phyloP scores from a whole-genome alignment of 2,113 vertebrate genomes.

The Vidua macroura region DNA sequence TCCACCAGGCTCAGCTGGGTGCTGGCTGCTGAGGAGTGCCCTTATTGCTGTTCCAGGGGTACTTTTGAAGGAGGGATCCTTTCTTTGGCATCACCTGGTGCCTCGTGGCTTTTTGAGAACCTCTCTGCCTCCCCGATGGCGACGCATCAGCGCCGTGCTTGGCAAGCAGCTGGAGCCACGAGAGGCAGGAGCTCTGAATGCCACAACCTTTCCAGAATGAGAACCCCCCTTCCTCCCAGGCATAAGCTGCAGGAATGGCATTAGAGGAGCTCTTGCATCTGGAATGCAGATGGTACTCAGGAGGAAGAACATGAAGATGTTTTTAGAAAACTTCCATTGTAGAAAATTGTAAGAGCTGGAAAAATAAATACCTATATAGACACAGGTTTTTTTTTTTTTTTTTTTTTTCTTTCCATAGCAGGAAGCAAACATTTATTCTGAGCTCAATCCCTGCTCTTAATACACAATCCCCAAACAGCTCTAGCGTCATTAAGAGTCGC shows the following conservation, averaged over 20 bases:
- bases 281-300: neutral
- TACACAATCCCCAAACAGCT: neutral
- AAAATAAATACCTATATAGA: neutral
- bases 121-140: neutral
- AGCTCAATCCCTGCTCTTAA: neutral
- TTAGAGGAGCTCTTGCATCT: neutral
- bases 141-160: accelerated
- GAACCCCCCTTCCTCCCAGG: neutral
- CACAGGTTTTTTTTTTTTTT: neutral
- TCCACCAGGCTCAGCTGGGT: neutral
- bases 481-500: neutral
- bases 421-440: neutral
- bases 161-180: neutral
- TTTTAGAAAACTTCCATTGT: neutral
- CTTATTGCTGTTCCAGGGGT: neutral
- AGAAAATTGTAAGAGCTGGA: neutral
- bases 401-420: neutral
- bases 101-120: neutral
- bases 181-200: neutral
- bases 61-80: neutral
- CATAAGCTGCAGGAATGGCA: neutral
- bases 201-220: neutral
- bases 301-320: neutral
- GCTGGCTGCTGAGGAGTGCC: neutral
- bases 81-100: neutral